These are phyloP conservation scores for Neogobius melanostomus DNA, from an alignment of 2,113 vertebrate species.

Conservation along the genomic window DNA sequence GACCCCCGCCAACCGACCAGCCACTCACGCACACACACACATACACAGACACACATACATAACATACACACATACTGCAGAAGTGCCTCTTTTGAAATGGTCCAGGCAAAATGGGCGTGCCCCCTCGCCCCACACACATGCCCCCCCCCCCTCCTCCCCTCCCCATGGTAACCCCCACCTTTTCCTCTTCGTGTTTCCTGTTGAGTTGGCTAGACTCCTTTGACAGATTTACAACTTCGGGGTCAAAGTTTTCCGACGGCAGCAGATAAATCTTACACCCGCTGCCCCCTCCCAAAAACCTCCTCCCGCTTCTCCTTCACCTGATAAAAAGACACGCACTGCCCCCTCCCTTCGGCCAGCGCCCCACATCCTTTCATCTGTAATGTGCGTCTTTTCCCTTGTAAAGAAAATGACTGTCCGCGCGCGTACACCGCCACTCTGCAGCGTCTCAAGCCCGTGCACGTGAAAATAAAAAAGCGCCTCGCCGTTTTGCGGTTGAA, in stretches of 20 bases:
- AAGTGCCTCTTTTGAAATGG: constrained; percentile 63
- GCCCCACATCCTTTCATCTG: constrained; percentile 69
- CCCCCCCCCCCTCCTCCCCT: neutral
- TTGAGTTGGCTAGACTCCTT: constrained; percentile 80
- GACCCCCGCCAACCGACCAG: neutral
- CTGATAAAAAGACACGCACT: constrained; percentile 69
- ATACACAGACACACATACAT: neutral
- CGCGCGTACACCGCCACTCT: constrained; percentile 17
- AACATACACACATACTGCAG: constrained; percentile 15
- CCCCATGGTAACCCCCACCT: constrained; percentile 7
- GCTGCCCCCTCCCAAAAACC: constrained; percentile 17
- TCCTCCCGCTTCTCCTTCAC: constrained; percentile 50
- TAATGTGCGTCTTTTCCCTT: constrained; percentile 40
- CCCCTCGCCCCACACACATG: neutral
- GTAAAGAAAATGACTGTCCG: neutral
- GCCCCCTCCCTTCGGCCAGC: constrained; percentile 14
- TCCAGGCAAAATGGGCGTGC: constrained; percentile 40
- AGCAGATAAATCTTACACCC: constrained; percentile 77
- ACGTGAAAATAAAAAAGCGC: constrained; percentile 18
- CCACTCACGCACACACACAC: neutral
- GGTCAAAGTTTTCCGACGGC: constrained; percentile 81
- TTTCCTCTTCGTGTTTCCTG: constrained; percentile 78
- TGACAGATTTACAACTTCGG: constrained; percentile 81
- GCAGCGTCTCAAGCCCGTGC: constrained; percentile 4
- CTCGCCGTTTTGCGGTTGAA: constrained; percentile 58